Percentiles rank a stretch among this genome's conserved stretches.
phyloP scores from a whole-genome alignment of 2,113 vertebrate species.

The Thalassoma bifasciatum region DNA sequence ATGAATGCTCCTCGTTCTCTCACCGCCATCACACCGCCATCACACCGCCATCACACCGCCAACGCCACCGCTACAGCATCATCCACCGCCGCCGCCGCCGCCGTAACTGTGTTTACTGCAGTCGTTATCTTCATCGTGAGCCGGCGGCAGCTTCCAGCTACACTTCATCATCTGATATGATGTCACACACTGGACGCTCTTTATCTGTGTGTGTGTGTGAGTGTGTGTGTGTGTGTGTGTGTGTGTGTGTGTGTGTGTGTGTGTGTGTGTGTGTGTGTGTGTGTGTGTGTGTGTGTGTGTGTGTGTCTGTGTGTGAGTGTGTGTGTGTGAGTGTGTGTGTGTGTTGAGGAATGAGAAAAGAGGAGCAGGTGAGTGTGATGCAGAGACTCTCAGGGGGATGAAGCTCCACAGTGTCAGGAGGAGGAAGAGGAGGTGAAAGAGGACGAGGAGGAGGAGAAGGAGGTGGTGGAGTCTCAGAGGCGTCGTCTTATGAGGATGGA shows the following conservation, averaged over 20 bases:
- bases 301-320: no score
- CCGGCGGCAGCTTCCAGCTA: conserved; percentile 12
- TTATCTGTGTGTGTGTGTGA: background rate
- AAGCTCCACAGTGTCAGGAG: background rate
- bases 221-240: no score
- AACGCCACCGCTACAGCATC: background rate
- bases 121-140: conserved; percentile 19
- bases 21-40: no score
- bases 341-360: conserved; percentile 21
- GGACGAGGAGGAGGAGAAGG: no score
- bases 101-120: conserved; percentile 51
- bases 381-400: conserved; percentile 22
- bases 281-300: no score
- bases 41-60: no score
- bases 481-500: conserved; percentile 24
- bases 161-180: conserved; percentile 30
- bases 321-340: no score
- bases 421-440: no score
- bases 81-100: conserved; percentile 1
- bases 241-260: no score
- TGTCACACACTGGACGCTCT: conserved; percentile 6
- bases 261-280: no score
- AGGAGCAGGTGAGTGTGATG: conserved; percentile 4
- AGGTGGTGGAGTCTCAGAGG: no score
- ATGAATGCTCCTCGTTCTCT: conserved; percentile 30